Evolutionary conservation across 2,888 invertebrate species (phyloP).

Genomic region (Chymomyza fuscimana): DNA sequence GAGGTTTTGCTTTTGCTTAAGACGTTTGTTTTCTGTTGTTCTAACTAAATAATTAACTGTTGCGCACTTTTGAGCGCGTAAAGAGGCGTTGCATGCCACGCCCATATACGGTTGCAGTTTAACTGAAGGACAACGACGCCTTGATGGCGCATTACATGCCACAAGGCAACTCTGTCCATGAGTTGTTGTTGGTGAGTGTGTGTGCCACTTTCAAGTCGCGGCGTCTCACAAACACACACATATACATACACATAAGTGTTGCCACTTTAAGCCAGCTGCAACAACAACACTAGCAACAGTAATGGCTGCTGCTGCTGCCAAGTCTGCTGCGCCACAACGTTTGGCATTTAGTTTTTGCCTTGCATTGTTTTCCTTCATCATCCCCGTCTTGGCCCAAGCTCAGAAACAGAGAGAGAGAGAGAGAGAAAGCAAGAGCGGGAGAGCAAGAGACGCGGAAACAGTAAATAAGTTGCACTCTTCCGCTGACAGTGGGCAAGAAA

Average conservation of each 20-base stretch:
- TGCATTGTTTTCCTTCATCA: conserved; percentile 1
- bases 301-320: conserved; percentile 18
- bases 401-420: background rate
- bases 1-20: background rate
- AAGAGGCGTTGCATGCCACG: conserved; percentile 46
- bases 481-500: conserved; percentile 43
- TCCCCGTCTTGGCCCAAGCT: conserved; percentile 7
- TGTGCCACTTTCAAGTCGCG: conserved; percentile 27
- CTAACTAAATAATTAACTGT: conserved; percentile 62
- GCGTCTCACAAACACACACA: conserved; percentile 28
- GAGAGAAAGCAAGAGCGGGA: background rate
- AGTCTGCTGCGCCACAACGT: conserved; percentile 12
- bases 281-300: conserved; percentile 25
- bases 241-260: conserved; percentile 36
- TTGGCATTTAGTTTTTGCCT: conserved; percentile 22
- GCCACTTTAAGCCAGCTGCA: conserved; percentile 51
- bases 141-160: conserved; percentile 39
- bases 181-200: conserved; percentile 5
- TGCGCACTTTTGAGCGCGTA: conserved; percentile 34
- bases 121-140: conserved; percentile 48
- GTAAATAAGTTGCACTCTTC: conserved; percentile 72
- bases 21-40: background rate
- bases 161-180: conserved; percentile 12
- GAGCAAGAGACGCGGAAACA: conserved; percentile 41
- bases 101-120: conserved; percentile 46